Base-by-base conservation (phyloP, 2,113 vertebrate genomes). In the Tragelaphus imberbis region DNA sequence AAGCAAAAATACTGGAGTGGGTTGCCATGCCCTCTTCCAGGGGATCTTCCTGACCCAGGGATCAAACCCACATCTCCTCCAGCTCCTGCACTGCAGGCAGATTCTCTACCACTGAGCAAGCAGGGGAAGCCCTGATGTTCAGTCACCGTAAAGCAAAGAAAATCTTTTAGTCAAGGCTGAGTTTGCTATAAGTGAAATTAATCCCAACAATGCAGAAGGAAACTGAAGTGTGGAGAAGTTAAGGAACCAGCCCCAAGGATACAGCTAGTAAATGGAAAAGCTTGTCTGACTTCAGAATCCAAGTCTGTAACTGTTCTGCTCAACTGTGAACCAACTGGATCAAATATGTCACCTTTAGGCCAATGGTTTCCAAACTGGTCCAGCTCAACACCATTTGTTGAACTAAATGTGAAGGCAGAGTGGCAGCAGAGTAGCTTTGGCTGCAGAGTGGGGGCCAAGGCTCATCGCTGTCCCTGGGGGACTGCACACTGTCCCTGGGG, bases 161-260 rank as follows among this genome's bases (percentile, higher is more conserved):
- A 82, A 80, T 51, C 65, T 63, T 15, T 33, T n/a, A 21, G 36
- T 49, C 71, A 47, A 1, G 28, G 19, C 61, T 21, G n/a, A 82
- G 90, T 63, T 33, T 23, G 16, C 19, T 36, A 21, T 28, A 56
- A 55, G 44, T 25, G 90, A 84, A 68, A 30, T 65, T 10, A 49
- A n/a, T 59, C 19, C 21, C 5, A 0, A 30, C 71, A 33, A 33
- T 0, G 2, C 40, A 23, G 75, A 49, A 75, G n/a, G 71, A 47
- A 25, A 49, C 28, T 33, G 53, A 59, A 5, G 30, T 58, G 33
- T 61, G 40, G 40, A n/a, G 55, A 80, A 44, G 10, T n/a, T 16
- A 47, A 49, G 53, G 53, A 55, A 40, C 10, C 17, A 5, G 88
- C 16, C 36, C 17, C 68, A 23, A 33, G 53, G 36, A 75, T 4